Evolutionary conservation across 2,113 vertebrate species (phyloP), one percentile per base, ranked within the genome.

Genomic region (Petaurus breviceps): DNA sequence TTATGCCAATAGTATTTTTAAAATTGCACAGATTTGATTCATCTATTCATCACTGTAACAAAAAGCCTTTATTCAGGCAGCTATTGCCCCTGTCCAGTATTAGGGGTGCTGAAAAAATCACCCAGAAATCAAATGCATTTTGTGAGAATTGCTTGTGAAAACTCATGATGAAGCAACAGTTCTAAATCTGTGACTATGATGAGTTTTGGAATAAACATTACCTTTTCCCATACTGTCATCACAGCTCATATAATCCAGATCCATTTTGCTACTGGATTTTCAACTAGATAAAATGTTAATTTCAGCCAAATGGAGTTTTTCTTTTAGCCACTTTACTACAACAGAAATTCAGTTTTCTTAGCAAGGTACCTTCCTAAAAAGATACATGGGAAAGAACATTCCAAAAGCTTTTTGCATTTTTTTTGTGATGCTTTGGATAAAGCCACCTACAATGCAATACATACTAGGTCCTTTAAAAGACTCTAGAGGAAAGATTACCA

Each of bases 41-140:
- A 98, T 97, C 97, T 97, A 94, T 98, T 96, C 97, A 97, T 97
- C 94, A 96, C 97, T 95, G 98, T 97, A 97, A 98, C 96, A 98
- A 89, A 98, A 1, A 97, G 31, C 28, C 94, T 98, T 95, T 96
- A 96, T 97, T 95, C 97, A 98, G 97, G 95, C 97, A 97, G 95
- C 95, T 97, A 97, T 94, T 96, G 98, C 96, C 91, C 95, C 94
- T 95, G 93, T 97, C 95, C 97, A 98, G 96, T 96, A 92, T 93
- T 95, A 97, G 68, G 31, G 98, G 96, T 97, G 95, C 95, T 95
- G 96, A 97, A 97, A 97, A 97, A 93, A 31, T 95, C 37, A 91
- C 31, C 77, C 93, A 96, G 98, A 98, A 96, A 96, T 93, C 96
- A 97, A 91, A 97, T 97, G 57, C 26, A 57, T 2, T 57, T 96